Evolutionary conservation across 2,888 invertebrate genomes (phyloP).

Genomic region (Norana najaformis): DNA sequence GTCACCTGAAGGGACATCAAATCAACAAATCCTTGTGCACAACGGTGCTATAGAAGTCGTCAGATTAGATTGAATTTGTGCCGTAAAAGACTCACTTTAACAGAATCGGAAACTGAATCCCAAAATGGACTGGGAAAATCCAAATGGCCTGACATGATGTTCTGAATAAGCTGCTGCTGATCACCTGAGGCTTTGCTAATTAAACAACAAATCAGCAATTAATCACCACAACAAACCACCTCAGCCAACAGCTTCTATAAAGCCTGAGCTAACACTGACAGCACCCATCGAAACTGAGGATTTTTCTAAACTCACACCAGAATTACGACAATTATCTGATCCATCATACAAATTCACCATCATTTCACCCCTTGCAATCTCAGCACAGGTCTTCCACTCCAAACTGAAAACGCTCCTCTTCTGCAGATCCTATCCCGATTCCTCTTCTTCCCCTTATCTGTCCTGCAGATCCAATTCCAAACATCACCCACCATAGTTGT

Average conservation of each 20-base stretch:
- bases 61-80: neutral
- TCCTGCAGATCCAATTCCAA: too few relatives aligned
- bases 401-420: too few relatives aligned
- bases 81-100: neutral
- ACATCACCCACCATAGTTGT: too few relatives aligned
- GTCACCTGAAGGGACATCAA: too few relatives aligned
- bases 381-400: too few relatives aligned
- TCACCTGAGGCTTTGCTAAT: neutral
- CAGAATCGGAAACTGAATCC: neutral
- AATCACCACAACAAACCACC: neutral
- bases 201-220: neutral
- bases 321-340: too few relatives aligned
- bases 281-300: neutral
- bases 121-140: neutral
- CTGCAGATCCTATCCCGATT: too few relatives aligned
- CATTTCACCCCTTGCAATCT: too few relatives aligned
- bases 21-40: too few relatives aligned
- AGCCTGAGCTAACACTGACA: neutral
- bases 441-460: too few relatives aligned
- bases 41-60: neutral
- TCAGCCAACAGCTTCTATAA: neutral
- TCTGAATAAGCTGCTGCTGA: slow-evolving; percentile 13
- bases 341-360: too few relatives aligned
- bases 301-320: too few relatives aligned
- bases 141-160: neutral